Base-by-base conservation (phyloP, 37 sponge, comb jelly and placozoan species). In the Halichondria panicea region DNA sequence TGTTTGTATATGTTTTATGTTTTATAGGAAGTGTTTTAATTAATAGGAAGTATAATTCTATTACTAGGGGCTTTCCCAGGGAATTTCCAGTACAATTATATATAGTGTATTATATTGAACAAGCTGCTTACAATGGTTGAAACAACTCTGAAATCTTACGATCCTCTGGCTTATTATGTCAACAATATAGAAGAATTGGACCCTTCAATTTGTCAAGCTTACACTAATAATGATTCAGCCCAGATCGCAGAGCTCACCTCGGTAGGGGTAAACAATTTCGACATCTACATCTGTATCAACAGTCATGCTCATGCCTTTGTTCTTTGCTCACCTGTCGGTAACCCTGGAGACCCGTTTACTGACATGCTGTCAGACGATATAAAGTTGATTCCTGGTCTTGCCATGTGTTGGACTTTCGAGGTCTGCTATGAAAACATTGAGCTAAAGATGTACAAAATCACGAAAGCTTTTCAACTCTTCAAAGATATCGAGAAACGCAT, bases 261-360 rank as follows among this genome's bases (percentile, higher is more conserved):
- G 1, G 24, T 19, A 59, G 67, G 66, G 9, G 28, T 71, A 11
- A 64, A 1, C 12, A 31, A 77, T 19, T 71, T 64, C 27, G 86
- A 85, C 33, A 55, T 85, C 33, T 71, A 45, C 68, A 85, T 85
- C 66, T 85, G 86, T 37, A 67, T 85, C 74, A 78, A 85, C 58
- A 71, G 64, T 9, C 41, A 40, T 6, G 33, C 66, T 6, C 86
- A 85, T 43, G 86, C 86, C 46, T 85, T 85, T 62, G 55, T 85
- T 11, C 72, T 85, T 44, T 85, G 86, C 39, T 44, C 37, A n/a
- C 84, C 77, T 1, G 13, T 9, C 21, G 45, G 55, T 27, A 46
- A n/a, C 1, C 12, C 35, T 6, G 72, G 62, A 3, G 67, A 24
- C 22, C 13, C 28, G n/a, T 73, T 40, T 25, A 42, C 43, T 0